Conservation (phyloP, 1,140 invertebrate genomes). For the Calycopis cecrops region DNA sequence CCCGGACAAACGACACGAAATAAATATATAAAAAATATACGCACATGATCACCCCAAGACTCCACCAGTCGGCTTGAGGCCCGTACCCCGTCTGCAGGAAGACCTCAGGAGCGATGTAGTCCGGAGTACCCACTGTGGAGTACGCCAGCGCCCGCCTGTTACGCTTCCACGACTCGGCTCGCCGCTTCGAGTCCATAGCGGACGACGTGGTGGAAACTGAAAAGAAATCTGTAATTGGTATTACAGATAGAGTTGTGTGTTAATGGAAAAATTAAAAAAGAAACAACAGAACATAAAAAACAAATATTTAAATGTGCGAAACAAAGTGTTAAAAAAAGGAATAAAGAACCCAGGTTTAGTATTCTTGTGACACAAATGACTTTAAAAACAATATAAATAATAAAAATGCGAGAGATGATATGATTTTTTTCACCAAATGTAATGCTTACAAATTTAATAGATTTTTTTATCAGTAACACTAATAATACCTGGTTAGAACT, state of each 20-base stretch:
- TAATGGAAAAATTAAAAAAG: constrained; percentile 18
- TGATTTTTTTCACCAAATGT: too few relatives aligned
- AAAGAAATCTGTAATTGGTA: constrained; percentile 32
- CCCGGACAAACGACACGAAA: too few relatives aligned
- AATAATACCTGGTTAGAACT: too few relatives aligned
- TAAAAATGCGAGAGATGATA: too few relatives aligned
- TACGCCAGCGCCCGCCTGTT: constrained; percentile 95
- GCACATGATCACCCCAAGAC: constrained; percentile 97
- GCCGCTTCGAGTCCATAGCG: constrained; percentile 95
- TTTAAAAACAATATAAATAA: too few relatives aligned
- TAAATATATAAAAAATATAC: constrained; percentile 22
- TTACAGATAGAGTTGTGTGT: constrained; percentile 18
- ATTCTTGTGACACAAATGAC: too few relatives aligned
- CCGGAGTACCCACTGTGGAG: constrained; percentile 98
- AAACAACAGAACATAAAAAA: constrained; percentile 3
- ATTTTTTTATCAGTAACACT: too few relatives aligned
- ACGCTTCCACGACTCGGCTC: constrained; percentile 98
- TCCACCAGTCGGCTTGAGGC: constrained; percentile 99
- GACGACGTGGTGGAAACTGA: constrained; percentile 74
- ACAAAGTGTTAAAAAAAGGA: too few relatives aligned
- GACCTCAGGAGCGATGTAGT: constrained; percentile 99
- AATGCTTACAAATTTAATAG: too few relatives aligned
- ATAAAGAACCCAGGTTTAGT: too few relatives aligned
- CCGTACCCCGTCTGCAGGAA: constrained; percentile 98
- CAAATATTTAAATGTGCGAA: too few relatives aligned